Evolutionary conservation across 92 coral and sea anemone genomes (phyloP).

Genomic region (Diadumene lineata): DNA sequence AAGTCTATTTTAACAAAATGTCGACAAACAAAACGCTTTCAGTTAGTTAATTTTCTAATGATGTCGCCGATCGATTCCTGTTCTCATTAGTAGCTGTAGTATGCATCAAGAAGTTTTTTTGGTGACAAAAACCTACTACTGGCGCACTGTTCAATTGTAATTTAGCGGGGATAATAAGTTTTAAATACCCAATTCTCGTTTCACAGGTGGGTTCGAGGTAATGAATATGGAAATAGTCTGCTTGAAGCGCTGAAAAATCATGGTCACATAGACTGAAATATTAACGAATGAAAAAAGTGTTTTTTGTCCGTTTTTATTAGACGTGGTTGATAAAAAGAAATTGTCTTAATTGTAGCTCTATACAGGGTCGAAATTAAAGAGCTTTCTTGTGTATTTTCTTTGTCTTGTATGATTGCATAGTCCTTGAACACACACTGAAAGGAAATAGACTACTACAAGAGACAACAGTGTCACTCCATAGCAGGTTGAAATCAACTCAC

Average conservation of each 20-base stretch:
- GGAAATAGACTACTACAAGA: constrained; percentile 18
- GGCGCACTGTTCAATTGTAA: constrained; percentile 91
- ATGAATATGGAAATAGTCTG: constrained; percentile 71
- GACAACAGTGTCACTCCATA: constrained; percentile 13
- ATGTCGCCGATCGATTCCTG: constrained; percentile 1
- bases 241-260: not conserved
- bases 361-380: constrained; percentile 16
- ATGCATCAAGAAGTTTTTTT: constrained; percentile 29
- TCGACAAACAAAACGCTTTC: constrained; percentile 41
- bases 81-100: constrained; percentile 65
- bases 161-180: constrained; percentile 84
- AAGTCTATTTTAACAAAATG: constrained; percentile 43
- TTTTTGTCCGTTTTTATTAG: constrained; percentile 13
- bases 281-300: constrained; percentile 45
- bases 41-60: constrained; percentile 71
- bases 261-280: constrained; percentile 58
- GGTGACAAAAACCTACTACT: not conserved
- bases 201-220: constrained; percentile 64
- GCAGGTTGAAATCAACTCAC: constrained; percentile 13
- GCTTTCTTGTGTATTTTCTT: constrained; percentile 5
- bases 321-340: constrained; percentile 17
- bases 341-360: not conserved
- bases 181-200: constrained; percentile 90
- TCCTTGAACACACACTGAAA: constrained; percentile 26
- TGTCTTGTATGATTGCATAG: constrained; percentile 23